These are phyloP conservation scores for Pyrgus malvae DNA, from an alignment of 2,888 invertebrate species.

Conservation along the genomic window DNA sequence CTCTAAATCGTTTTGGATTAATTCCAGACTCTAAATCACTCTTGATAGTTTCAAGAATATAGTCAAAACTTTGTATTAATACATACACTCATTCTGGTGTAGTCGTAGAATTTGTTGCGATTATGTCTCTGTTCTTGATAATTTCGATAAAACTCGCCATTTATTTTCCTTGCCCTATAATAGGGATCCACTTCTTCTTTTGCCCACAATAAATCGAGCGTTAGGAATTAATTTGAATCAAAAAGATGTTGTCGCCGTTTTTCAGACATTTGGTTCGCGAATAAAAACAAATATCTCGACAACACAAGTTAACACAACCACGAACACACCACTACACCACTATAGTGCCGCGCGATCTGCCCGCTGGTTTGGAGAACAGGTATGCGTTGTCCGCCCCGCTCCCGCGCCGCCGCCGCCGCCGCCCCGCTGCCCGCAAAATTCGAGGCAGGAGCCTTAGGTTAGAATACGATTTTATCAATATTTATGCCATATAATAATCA, in stretches of 20 bases:
- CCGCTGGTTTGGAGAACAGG: conserved; percentile 33
- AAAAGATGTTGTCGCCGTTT: conserved; percentile 3
- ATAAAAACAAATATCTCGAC: conserved; percentile 24
- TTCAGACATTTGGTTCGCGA: conserved; percentile 29
- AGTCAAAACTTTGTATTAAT: conserved; percentile 33
- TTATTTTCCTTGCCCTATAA: conserved; percentile 19
- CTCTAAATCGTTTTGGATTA: neutral
- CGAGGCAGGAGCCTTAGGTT: conserved; percentile 17
- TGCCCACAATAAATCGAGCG: conserved; percentile 12
- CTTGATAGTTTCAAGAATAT: conserved; percentile 33
- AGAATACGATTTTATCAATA: too few relatives aligned
- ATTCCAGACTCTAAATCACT: neutral
- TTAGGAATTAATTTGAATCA: conserved; percentile 8
- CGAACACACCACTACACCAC: conserved; percentile 25
- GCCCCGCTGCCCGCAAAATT: conserved; percentile 1
- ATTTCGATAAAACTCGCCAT: conserved; percentile 33
- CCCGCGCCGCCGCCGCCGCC: conserved; percentile 28
- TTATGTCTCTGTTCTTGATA: conserved; percentile 34
- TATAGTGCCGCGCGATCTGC: conserved; percentile 29
- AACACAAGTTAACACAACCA: conserved; percentile 24
- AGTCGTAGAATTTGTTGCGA: conserved; percentile 35
- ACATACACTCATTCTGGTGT: conserved; percentile 33
- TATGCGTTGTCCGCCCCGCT: conserved; percentile 30
- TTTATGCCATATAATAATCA: too few relatives aligned
- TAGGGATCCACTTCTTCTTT: conserved; percentile 10